Percentiles rank a stretch among this genome's conserved stretches.
Conservation (phyloP, 2,888 invertebrate genomes). For the Philonicus albiceps region DNA sequence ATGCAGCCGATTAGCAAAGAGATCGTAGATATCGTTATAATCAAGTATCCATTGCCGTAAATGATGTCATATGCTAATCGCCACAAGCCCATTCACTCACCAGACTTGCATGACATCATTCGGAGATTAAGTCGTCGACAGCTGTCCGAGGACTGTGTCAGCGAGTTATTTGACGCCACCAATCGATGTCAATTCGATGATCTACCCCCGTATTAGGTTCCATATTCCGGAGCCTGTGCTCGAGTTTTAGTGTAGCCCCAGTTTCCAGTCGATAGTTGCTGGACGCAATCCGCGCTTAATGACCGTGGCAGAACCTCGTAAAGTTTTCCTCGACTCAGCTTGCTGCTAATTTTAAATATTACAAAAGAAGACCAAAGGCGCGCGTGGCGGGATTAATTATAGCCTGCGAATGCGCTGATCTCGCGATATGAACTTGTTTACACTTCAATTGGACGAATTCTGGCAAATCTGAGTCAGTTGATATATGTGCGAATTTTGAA, state of each 20-base stretch:
- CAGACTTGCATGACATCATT: background rate
- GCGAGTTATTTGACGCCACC: background rate
- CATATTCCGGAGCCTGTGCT: background rate
- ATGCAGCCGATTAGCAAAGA: background rate
- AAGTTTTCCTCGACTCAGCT: background rate
- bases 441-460: background rate
- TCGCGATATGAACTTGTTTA: background rate
- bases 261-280: background rate
- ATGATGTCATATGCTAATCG: background rate
- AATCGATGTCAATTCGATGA: background rate
- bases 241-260: background rate
- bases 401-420: background rate
- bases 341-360: conserved; percentile 18
- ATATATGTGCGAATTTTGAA: background rate
- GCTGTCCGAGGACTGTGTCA: background rate
- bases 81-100: background rate
- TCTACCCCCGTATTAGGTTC: background rate
- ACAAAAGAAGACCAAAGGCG: background rate
- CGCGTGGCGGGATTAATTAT: conserved; percentile 15
- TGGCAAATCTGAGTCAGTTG: background rate
- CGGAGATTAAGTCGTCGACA: background rate
- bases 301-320: background rate
- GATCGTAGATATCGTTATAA: background rate
- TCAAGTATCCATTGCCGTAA: background rate
- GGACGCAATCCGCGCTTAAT: background rate